Base-by-base conservation (phyloP, 2,113 vertebrate genomes). In the Passer montanus region DNA sequence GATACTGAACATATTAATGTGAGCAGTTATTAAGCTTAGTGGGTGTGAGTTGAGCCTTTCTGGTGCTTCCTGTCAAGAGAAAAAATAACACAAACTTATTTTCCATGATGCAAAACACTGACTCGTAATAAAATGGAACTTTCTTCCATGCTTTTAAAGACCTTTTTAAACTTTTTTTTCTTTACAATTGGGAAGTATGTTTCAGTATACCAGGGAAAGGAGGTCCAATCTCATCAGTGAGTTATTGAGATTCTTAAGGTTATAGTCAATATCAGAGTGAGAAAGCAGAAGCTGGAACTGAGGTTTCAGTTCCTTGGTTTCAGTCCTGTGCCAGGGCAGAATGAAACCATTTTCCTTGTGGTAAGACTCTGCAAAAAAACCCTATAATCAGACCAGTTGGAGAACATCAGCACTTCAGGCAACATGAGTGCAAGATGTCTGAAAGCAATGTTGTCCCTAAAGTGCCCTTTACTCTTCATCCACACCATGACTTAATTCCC, bases 161-260 rank as follows among this genome's bases (percentile, higher is more conserved):
- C 5, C 4, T 15, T 62, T 41, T 19, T 0, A 0, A 8, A 10
- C 7, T 26, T 3, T 13, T 16, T 31, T 44, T 68, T 50, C 35
- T 6, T 15, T 39, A 52, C 16, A 24, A 28, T 26, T 41, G 26
- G 74, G 44, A 87, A 75, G 8, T 41, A 13, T 13, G 21, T 63
- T 81, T 92, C 18, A 12, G 69, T 64, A 8, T 97, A 98, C 97
- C 97, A 95, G 28, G 68, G 88, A 96, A 85, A 98, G 98, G 13
- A 98, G 53, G 52, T 98, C 93, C 95, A 97, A 97, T 97, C 94
- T 98, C 98, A 73, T 98, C 96, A 50, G 94, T 21, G 93, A 80
- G 31, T 90, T 98, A 88, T 44, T 95, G 43, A 98, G 96, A 31
- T 97, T 92, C 10, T 93, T 83, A 21, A 81, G 11, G 14, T 97